Conservation (phyloP, 2,797 vertebrate species). For the Phoeniculus purpureus region DNA sequence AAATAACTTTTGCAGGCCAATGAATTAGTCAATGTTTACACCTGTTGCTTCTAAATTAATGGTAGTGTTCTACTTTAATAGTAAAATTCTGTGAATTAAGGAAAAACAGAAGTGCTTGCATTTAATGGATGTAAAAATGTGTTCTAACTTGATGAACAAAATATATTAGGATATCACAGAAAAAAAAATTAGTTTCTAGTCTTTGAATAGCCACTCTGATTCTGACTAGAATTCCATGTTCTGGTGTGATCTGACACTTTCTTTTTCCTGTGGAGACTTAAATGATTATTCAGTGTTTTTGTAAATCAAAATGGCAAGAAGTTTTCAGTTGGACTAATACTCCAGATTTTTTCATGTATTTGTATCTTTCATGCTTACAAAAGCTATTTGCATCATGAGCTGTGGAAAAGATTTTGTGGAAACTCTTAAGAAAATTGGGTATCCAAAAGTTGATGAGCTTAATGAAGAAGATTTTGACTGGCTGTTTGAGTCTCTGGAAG, state of each 20-base stretch:
- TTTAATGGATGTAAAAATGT: not conserved
- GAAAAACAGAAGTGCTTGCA: not conserved
- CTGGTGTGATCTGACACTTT: constrained; percentile 37
- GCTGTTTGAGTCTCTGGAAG: constrained; percentile 88
- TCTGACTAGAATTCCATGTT: not conserved
- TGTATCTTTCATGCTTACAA: constrained; percentile 31
- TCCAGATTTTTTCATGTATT: not conserved
- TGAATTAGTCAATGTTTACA: not conserved
- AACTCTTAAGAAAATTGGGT: constrained; percentile 85
- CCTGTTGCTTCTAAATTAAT: not conserved
- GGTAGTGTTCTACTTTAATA: not conserved
- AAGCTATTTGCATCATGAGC: constrained; percentile 79
- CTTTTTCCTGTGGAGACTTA: constrained; percentile 26
- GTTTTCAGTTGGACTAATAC: not conserved
- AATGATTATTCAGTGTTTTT: not conserved
- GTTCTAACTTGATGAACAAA: not conserved
- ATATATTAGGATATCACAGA: not conserved
- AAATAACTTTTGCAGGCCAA: not conserved
- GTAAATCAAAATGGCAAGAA: not conserved
- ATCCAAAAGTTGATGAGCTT: constrained; percentile 81
- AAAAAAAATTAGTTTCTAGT: not conserved
- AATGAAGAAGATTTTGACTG: constrained; percentile 94
- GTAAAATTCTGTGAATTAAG: not conserved
- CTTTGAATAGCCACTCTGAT: not conserved
- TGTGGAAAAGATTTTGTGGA: constrained; percentile 89